Evolutionary conservation across 2,888 invertebrate genomes (phyloP).

Genomic region (Maniola hyperantus): DNA sequence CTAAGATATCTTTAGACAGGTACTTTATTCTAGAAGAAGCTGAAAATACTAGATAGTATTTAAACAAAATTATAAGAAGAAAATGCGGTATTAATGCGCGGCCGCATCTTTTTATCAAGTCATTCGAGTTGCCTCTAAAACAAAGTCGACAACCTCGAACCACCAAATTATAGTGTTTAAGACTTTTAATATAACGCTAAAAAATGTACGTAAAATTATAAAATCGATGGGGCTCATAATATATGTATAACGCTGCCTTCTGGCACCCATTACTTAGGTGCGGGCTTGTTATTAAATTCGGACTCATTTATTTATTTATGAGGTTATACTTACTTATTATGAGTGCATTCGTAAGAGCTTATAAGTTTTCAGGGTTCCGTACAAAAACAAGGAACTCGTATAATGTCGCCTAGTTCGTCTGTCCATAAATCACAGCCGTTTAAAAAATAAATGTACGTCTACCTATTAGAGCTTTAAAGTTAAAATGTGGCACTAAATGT

Average conservation of each 20-base stretch:
- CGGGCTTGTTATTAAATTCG: conserved; percentile 79
- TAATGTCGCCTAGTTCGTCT: too few relatives aligned
- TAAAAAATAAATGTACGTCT: too few relatives aligned
- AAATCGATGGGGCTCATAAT: conserved; percentile 69
- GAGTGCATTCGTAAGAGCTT: conserved; percentile 26
- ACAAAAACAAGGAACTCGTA: too few relatives aligned
- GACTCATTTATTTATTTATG: conserved; percentile 80
- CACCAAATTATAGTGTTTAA: conserved; percentile 73
- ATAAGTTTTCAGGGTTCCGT: not conserved
- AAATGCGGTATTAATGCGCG: conserved; percentile 13
- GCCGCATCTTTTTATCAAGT: conserved; percentile 33
- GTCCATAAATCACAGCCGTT: too few relatives aligned
- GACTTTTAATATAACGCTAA: conserved; percentile 75
- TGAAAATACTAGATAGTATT: not conserved
- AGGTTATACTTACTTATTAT: conserved; percentile 47
- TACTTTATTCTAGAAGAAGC: not conserved
- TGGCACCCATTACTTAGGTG: conserved; percentile 77
- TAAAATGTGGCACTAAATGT: too few relatives aligned
- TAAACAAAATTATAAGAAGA: conserved; percentile 26
- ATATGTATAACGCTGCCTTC: conserved; percentile 78
- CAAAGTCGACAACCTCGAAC: conserved; percentile 58
- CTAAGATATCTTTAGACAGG: too few relatives aligned
- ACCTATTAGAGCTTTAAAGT: too few relatives aligned
- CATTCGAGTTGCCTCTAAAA: conserved; percentile 57
- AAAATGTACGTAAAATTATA: conserved; percentile 78